A percentile compares a stretch with the other conserved stretches of the same genome.
Conservation (phyloP, 2,797 vertebrate species). For the Enteromius afrohamiltoni region DNA sequence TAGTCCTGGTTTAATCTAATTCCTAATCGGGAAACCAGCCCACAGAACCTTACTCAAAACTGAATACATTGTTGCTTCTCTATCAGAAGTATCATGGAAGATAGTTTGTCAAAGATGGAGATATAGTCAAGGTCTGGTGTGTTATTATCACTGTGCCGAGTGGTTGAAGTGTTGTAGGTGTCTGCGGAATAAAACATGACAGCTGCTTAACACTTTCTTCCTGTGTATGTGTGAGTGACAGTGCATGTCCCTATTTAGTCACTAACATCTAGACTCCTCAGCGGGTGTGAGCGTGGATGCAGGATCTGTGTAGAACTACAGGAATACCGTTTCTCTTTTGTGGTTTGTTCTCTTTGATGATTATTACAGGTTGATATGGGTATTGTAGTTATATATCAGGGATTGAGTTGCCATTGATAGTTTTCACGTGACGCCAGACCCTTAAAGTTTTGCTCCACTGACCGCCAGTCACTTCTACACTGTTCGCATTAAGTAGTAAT, state of each 20-base stretch:
- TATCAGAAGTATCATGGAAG: constrained; percentile 21
- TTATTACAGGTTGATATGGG: background rate
- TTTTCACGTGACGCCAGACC: no score
- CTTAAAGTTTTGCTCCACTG: no score
- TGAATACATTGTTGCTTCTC: background rate
- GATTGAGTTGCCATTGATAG: background rate
- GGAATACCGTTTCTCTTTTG: background rate
- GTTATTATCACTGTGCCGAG: constrained; percentile 61
- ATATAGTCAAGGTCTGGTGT: constrained; percentile 46
- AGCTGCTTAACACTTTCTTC: constrained; percentile 76
- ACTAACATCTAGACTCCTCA: constrained; percentile 46
- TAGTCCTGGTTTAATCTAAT: no score
- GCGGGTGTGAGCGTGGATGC: constrained; percentile 15
- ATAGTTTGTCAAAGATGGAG: constrained; percentile 45
- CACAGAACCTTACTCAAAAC: background rate
- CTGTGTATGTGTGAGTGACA: constrained; percentile 63
- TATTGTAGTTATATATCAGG: background rate
- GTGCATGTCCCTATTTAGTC: constrained; percentile 40
- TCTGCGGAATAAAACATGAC: constrained; percentile 70
- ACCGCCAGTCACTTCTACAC: no score
- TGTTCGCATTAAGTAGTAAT: no score
- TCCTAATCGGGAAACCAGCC: no score
- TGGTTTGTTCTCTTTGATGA: background rate
- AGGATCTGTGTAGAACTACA: background rate
- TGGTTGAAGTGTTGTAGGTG: constrained; percentile 66